phyloP scores from a whole-genome alignment of 2,797 vertebrate genomes.

The Pitangus sulphuratus region DNA sequence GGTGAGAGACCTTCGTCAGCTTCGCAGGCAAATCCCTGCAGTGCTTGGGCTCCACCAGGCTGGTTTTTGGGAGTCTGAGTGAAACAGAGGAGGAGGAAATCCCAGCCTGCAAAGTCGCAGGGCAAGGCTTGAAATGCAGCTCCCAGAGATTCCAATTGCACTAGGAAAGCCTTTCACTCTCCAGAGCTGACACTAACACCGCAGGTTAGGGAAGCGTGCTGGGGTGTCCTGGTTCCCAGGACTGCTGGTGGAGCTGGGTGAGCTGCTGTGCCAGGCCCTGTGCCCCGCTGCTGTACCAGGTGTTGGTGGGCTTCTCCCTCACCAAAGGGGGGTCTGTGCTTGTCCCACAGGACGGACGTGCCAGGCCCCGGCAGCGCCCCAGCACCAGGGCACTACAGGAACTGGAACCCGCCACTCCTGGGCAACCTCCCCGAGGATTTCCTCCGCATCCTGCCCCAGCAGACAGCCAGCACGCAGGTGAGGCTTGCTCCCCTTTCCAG shows the following conservation, averaged over 20 bases:
- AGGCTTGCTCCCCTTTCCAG: neutral
- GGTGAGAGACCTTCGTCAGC: accelerated
- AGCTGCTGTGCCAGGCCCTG: neutral
- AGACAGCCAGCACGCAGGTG: conserved; percentile 86
- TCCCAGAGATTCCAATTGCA: neutral
- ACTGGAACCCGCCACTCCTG: conserved; percentile 94
- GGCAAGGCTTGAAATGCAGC: neutral
- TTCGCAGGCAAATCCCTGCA: accelerated
- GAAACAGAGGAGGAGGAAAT: neutral
- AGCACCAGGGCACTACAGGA: conserved; percentile 82
- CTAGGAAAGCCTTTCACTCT: neutral
- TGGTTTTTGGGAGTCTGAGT: neutral
- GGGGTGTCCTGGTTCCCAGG: neutral
- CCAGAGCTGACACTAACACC: accelerated
- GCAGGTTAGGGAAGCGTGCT: accelerated
- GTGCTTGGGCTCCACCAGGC: accelerated
- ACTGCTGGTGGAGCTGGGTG: accelerated
- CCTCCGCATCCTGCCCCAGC: conserved; percentile 92
- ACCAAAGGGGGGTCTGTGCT: neutral
- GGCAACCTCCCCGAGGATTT: conserved; percentile 95
- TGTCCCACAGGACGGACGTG: conserved; percentile 78
- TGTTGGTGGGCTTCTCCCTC: neutral
- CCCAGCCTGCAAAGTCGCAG: accelerated
- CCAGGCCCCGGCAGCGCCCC: conserved; percentile 72
- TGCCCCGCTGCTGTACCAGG: accelerated